Evolutionary conservation across 35 echinoderm and acorn worm genomes (phyloP).

Genomic region (Strongylocentrotus purpuratus): DNA sequence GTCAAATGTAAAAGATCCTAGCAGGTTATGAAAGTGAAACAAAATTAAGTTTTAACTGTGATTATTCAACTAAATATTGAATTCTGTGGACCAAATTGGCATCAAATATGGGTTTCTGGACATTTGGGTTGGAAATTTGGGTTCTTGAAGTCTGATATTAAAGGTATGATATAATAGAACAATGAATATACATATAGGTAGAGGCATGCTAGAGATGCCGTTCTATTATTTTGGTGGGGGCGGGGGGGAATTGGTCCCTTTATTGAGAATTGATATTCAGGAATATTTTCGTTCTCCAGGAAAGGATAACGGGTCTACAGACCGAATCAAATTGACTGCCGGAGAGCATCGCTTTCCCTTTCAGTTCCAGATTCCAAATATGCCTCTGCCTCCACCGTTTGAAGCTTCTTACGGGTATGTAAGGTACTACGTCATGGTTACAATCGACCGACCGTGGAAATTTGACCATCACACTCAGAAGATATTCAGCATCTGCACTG

Average conservation of each 20-base stretch:
- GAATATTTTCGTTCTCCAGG: neutral
- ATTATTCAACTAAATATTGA: no score
- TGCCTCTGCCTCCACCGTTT: slow-evolving; percentile 50
- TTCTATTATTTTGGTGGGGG: no score
- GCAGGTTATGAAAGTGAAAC: no score
- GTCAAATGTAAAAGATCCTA: no score
- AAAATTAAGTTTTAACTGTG: no score
- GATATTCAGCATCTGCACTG: slow-evolving; percentile 50
- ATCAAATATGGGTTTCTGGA: no score
- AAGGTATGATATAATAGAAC: no score
- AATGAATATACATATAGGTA: no score
- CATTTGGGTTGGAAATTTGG: no score
- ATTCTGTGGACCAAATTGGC: no score
- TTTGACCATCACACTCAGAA: slow-evolving; percentile 70
- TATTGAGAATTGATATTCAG: neutral
- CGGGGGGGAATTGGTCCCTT: neutral
- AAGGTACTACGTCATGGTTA: slow-evolving; percentile 54
- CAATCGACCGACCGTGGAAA: slow-evolving; percentile 68
- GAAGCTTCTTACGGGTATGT: slow-evolving; percentile 50
- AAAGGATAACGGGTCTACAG: neutral
- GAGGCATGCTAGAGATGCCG: no score
- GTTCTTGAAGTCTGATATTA: no score
- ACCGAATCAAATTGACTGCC: neutral
- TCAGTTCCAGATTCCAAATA: slow-evolving; percentile 51
- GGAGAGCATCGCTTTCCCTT: slow-evolving; percentile 69